These are phyloP conservation scores for Ophion costatus DNA, from an alignment of 2,888 invertebrate genomes.

Conservation along the genomic window DNA sequence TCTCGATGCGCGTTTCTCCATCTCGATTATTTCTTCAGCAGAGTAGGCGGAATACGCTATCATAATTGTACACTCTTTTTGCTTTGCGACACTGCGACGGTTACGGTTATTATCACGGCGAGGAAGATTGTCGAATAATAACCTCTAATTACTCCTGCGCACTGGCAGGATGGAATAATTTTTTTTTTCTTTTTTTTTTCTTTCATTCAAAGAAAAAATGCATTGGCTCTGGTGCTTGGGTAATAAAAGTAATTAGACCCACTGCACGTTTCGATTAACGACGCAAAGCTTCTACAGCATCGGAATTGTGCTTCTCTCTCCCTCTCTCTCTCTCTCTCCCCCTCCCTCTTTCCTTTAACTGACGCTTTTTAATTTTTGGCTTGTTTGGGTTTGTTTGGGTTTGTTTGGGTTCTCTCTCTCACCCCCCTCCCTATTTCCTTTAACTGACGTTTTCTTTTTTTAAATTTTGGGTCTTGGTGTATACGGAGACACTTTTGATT, in stretches of 20 bases:
- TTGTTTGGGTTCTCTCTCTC: no score
- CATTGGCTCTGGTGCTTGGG: constrained; percentile 4
- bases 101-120: constrained; percentile 40
- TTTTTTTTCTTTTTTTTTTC: not conserved
- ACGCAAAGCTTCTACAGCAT: constrained; percentile 1
- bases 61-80: constrained; percentile 18
- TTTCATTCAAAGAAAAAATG: constrained; percentile 19
- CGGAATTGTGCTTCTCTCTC: not conserved
- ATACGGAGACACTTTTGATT: no score
- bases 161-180: constrained; percentile 21
- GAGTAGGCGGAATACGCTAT: no score
- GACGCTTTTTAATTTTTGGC: not conserved
- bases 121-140: constrained; percentile 44
- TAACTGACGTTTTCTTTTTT: no score
- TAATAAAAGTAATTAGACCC: constrained; percentile 44
- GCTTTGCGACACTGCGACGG: constrained; percentile 24
- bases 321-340: not conserved
- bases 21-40: not conserved
- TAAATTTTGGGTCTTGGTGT: no score
- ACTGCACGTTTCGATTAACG: constrained; percentile 25
- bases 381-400: no score
- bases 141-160: constrained; percentile 46
- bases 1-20: not conserved
- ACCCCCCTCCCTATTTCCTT: no score
- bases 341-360: not conserved